These are phyloP conservation scores for Dascyllus trimaculatus DNA, from an alignment of 2,113 vertebrate genomes.

Conservation along the genomic window DNA sequence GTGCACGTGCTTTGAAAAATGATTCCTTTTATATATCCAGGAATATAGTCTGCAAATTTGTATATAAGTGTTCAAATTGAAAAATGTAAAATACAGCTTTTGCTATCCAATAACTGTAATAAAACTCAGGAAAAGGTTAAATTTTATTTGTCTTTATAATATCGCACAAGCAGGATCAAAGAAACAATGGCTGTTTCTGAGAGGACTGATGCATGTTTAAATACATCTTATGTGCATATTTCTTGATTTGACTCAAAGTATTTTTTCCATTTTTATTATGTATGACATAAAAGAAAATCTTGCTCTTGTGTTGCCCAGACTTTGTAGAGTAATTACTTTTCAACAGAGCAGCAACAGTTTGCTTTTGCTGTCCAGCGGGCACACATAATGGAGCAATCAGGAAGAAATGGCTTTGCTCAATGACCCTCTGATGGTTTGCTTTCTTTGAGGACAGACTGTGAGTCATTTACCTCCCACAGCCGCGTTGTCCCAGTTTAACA, in stretches of 20 bases:
- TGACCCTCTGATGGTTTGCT: neutral
- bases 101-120: too few relatives aligned
- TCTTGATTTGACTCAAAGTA: too few relatives aligned
- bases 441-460: neutral
- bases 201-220: neutral
- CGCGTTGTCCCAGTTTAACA: neutral
- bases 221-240: too few relatives aligned
- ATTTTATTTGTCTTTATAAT: too few relatives aligned
- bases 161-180: too few relatives aligned
- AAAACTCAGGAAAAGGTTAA: too few relatives aligned
- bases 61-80: neutral
- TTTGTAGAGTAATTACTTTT: neutral
- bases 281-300: neutral
- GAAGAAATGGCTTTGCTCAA: constrained; percentile 9
- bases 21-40: neutral
- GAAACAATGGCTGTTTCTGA: neutral
- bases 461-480: constrained; percentile 12
- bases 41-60: constrained; percentile 3
- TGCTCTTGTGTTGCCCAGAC: neutral
- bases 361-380: neutral
- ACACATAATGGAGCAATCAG: constrained; percentile 24
- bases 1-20: too few relatives aligned
- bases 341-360: neutral
- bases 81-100: too few relatives aligned
- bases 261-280: too few relatives aligned